Evolutionary conservation across 1,140 invertebrate species (phyloP).

Genomic region (Aradophagus sp.): DNA sequence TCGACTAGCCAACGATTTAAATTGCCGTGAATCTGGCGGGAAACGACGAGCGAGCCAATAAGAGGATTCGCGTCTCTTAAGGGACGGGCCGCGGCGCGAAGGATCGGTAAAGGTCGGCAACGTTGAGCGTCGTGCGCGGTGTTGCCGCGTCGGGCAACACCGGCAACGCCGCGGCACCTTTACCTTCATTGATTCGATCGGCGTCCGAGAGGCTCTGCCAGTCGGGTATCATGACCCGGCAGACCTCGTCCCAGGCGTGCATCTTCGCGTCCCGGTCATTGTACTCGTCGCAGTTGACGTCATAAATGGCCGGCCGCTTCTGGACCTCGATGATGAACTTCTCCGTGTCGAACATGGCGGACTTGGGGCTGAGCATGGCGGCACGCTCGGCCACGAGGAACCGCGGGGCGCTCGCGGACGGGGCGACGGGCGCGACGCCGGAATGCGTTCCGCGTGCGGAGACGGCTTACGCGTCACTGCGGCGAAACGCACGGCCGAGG

Average conservation of each 20-base stretch:
- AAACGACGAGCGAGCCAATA: constrained; percentile 4
- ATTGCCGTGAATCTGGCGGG: too few relatives aligned
- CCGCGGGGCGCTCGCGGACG: too few relatives aligned
- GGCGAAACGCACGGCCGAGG: constrained; percentile 62
- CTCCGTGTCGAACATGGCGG: constrained; percentile 68
- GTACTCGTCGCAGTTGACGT: constrained; percentile 66
- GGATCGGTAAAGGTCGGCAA: not conserved
- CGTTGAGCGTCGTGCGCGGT: not conserved
- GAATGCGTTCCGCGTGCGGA: constrained; percentile 57
- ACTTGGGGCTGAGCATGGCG: constrained; percentile 28
- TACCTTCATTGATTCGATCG: constrained; percentile 68
- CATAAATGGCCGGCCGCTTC: constrained; percentile 69
- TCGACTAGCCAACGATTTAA: too few relatives aligned
- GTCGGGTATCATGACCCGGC: constrained; percentile 65
- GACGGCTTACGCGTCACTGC: constrained; percentile 67
- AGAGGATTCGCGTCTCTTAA: too few relatives aligned
- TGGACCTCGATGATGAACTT: constrained; percentile 68
- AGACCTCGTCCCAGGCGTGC: constrained; percentile 69
- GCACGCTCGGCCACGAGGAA: too few relatives aligned
- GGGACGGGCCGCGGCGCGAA: not conserved
- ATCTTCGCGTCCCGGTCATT: constrained; percentile 68
- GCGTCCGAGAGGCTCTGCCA: constrained; percentile 66
- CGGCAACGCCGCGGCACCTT: constrained; percentile 4
- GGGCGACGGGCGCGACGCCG: constrained; percentile 4
- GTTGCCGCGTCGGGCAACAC: too few relatives aligned